Evolutionary conservation across 2,113 vertebrate genomes (phyloP), one percentile per base, ranked within the genome.

Genomic region (Echinops telfairi): DNA sequence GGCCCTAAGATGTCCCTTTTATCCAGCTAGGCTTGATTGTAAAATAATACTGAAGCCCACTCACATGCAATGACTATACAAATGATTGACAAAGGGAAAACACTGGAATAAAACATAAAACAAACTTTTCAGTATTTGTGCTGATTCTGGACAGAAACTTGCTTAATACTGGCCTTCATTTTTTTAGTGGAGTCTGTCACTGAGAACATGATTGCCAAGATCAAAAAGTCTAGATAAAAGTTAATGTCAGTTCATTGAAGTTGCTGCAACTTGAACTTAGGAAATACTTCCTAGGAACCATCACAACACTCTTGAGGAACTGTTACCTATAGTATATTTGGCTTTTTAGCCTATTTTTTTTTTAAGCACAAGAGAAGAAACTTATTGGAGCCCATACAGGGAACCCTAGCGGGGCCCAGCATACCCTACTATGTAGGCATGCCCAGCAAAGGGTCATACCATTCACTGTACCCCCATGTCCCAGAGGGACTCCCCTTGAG

Each of bases 91-190:
- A 83, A 36, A 11, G 31, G 73, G 38, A 20, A 79, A 57, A 84
- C 84, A 2, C 6, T 83, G 86, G 47, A 77, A 68, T 86, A n/a
- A 86, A 53, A 77, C 25, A 78, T 68, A 64, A 78, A 95, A 88
- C 87, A 40, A 71, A n/a, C 11, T 15, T 27, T 43, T 76, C 64
- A n/a, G 2, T 79, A 71, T 91, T 80, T 15, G 17, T 62, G 43
- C 11, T 84, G 83, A 80, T 43, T 90, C 47, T 76, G 38, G 88
- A 85, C 70, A 85, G 58, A 76, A n/a, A 57, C n/a, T 93, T 93
- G 19, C 10, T 16, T 77, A 70, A 62, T 92, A 81, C 84, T 71
- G 36, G 80, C n/a, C 14, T 84, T 90, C 36, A 90, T 84, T 93
- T 90, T 22, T 43, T 76, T 27, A 84, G 31, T 62, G 6, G 33